Evolutionary conservation across 2,888 invertebrate species (phyloP), one percentile per base, ranked within the genome.

Genomic region (Phengaris alcon): DNA sequence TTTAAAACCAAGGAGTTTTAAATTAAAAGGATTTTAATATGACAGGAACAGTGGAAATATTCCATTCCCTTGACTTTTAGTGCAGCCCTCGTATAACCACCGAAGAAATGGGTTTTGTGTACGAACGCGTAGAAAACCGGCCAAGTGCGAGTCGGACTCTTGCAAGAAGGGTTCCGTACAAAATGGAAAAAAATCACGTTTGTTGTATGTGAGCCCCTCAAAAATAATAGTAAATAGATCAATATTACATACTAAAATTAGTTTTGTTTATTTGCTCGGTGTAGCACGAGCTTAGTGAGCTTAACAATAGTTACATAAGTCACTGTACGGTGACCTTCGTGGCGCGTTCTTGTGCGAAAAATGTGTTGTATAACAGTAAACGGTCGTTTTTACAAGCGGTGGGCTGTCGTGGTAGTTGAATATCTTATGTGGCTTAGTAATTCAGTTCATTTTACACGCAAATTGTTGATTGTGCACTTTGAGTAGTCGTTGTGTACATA

Each of bases 241-340:
- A 22, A 22, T 22, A 22, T 46, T 46, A 6, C 6, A 6, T 46
- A 46, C 22, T 13, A 22, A 22, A 73, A 73, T 55, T 55, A 55
- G 57, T 55, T 10, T 44, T 8, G 48, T 46, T 46, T 35, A 35
- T 35, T 35, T 54, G 12, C 80, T 64, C 78, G 69, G 76, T 80
- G 75, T 79, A 75, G 74, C 78, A 74, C 75, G 54, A 69, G 74
- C 68, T 72, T 73, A 82, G 82, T 74, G 82, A 81, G 83, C 83
- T 85, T 87, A 84, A 86, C 85, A 83, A 81, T 80, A 84, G 82
- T 88, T 85, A 87, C 85, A 85, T 87, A 85, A 87, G 79, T 84
- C 83, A 90, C 89, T 90, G 89, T 84, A 85, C 89, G 80, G 86
- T 88, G 88, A 90, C 88, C 90, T 88, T 87, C 81, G 73, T 75